Percentiles rank a stretch among this genome's conserved stretches.
Conservation (phyloP, 2,797 vertebrate species). For the Pantherophis alleghaniensis region DNA sequence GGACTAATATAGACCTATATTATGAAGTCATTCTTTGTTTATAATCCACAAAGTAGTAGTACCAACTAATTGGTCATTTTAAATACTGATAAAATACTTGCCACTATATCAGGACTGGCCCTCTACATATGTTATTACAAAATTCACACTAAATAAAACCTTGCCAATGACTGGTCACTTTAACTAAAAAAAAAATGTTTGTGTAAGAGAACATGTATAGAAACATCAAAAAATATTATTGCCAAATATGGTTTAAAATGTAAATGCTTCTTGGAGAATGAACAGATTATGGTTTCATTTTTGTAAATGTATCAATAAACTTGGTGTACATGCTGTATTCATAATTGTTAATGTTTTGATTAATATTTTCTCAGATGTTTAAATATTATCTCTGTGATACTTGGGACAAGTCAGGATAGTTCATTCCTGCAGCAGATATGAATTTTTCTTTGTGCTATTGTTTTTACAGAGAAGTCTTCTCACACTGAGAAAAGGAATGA, state of each 20-base stretch:
- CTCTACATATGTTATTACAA: constrained; percentile 27
- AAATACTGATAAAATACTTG: constrained; percentile 61
- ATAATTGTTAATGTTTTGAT: constrained; percentile 61
- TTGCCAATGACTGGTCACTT: constrained; percentile 35
- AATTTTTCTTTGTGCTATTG: constrained; percentile 60
- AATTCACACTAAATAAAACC: constrained; percentile 33
- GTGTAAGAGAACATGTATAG: constrained; percentile 50
- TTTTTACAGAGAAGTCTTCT: constrained; percentile 42
- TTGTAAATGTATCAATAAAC: constrained; percentile 68
- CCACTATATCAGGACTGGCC: constrained; percentile 53
- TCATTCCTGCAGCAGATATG: constrained; percentile 3
- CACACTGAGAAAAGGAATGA: constrained; percentile 26
- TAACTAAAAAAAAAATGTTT: constrained; percentile 34
- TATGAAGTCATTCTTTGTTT: constrained; percentile 62
- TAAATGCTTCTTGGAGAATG: constrained; percentile 57
- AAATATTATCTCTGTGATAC: background rate
- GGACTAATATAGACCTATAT: constrained; percentile 65
- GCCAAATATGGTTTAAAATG: constrained; percentile 53
- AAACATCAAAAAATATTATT: constrained; percentile 43
- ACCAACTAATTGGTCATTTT: constrained; percentile 52
- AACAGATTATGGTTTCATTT: constrained; percentile 41
- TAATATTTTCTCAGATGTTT: constrained; percentile 38
- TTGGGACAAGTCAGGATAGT: constrained; percentile 30
- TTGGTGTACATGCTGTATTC: constrained; percentile 56
- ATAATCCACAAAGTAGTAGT: constrained; percentile 56